Conservation (phyloP, 2,113 vertebrate species). For the Pardalotus punctatus region DNA sequence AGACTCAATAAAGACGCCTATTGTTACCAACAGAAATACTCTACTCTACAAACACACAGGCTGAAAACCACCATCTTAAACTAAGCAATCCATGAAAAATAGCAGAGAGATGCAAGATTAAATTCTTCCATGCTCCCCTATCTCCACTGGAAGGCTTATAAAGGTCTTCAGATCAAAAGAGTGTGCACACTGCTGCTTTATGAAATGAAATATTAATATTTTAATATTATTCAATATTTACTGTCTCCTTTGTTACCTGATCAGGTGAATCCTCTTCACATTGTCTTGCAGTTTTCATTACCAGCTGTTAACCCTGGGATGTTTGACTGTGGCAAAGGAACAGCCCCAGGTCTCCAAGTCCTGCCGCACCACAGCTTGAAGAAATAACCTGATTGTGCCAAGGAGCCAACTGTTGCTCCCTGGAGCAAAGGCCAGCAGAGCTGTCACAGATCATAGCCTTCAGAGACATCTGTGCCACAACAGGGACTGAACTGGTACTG, state of each 20-base stretch:
- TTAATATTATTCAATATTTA: background rate
- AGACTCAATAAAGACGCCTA: background rate
- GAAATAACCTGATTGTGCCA: background rate
- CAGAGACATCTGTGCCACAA: background rate
- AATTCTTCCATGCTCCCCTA: background rate
- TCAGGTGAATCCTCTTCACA: background rate
- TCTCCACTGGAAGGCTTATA: background rate
- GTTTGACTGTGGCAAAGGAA: background rate
- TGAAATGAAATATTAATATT: background rate
- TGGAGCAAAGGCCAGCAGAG: background rate
- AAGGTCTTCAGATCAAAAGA: background rate
- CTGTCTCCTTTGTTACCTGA: constrained; percentile 17
- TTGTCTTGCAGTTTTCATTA: background rate
- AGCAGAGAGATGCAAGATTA: background rate
- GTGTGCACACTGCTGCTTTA: background rate
- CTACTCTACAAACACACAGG: background rate
- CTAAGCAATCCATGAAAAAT: background rate
- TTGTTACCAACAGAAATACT: constrained; percentile 24
- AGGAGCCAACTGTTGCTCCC: background rate
- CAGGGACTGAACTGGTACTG: background rate
- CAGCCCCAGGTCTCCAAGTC: background rate
- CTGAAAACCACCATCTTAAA: constrained; percentile 19
- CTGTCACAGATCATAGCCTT: accelerated
- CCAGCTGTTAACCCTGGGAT: background rate
- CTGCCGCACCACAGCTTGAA: background rate